Percentiles rank a stretch among this genome's conserved stretches.
Conservation (phyloP, 2,113 vertebrate species). For the Oreochromis spilurus region DNA sequence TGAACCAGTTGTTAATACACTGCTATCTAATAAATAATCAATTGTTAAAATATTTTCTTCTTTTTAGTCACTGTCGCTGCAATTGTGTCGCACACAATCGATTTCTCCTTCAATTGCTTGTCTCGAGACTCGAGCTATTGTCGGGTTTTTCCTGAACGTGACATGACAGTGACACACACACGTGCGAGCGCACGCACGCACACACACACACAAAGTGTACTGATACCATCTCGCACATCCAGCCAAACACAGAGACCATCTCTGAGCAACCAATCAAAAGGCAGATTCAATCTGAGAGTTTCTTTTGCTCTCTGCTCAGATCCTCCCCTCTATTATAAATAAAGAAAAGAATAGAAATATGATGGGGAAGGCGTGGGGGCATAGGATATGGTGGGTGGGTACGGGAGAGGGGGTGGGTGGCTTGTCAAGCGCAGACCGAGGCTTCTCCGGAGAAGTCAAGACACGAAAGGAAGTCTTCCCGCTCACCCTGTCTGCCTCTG, state of each 20-base stretch:
- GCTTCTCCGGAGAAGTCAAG: slow-evolving; percentile 54
- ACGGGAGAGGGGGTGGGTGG: neutral
- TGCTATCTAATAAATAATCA: neutral
- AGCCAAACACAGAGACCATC: slow-evolving; percentile 58
- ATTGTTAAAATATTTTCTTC: neutral
- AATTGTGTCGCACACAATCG: neutral
- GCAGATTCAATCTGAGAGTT: slow-evolving; percentile 65
- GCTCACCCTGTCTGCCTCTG: slow-evolving; percentile 45
- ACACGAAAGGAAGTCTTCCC: slow-evolving; percentile 56
- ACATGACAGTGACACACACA: slow-evolving; percentile 28
- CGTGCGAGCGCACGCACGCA: neutral
- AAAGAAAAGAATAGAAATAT: slow-evolving; percentile 66
- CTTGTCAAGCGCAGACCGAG: slow-evolving; percentile 49
- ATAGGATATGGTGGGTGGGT: neutral
- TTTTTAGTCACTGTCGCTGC: neutral
- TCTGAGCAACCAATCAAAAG: slow-evolving; percentile 65
- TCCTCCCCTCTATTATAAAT: slow-evolving; percentile 58
- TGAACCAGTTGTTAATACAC: neutral
- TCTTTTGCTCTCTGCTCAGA: slow-evolving; percentile 49
- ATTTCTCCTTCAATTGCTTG: slow-evolving; percentile 23
- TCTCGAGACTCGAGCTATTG: slow-evolving; percentile 41
- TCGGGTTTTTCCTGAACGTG: slow-evolving; percentile 35
- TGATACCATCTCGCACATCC: slow-evolving; percentile 58
- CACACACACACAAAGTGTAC: neutral
- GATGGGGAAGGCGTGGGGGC: slow-evolving; percentile 13